phyloP scores from a whole-genome alignment of 2,888 invertebrate genomes.

The Nymphalis urticae region DNA sequence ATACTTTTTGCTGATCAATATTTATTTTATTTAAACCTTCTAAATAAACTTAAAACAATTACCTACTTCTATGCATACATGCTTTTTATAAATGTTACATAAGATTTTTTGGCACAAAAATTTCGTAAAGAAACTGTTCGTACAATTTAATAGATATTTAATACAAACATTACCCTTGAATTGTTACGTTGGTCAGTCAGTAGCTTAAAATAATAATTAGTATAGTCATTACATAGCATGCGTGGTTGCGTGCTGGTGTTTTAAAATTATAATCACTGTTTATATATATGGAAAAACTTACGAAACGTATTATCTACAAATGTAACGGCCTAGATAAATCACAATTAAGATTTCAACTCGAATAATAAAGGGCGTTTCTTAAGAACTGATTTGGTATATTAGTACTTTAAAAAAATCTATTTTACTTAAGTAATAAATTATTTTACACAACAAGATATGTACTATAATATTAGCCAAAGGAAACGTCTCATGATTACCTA shows the following conservation, averaged over 20 bases:
- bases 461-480: neutral
- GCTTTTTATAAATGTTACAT: neutral
- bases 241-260: conserved; percentile 62
- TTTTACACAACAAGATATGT: neutral
- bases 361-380: neutral
- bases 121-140: conserved; percentile 25
- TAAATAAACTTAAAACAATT: neutral
- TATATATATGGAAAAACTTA: conserved; percentile 55
- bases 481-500: neutral
- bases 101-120: conserved; percentile 6
- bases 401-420: too few relatives aligned
- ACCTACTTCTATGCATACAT: too few relatives aligned
- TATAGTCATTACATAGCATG: conserved; percentile 58
- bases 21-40: conserved; percentile 14
- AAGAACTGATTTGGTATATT: neutral
- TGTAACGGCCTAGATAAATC: conserved; percentile 58
- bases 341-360: conserved; percentile 45
- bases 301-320: conserved; percentile 51
- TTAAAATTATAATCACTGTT: conserved; percentile 63
- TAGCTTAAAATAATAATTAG: conserved; percentile 62
- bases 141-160: conserved; percentile 36
- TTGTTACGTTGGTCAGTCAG: conserved; percentile 56
- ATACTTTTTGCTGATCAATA: conserved; percentile 75
- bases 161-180: conserved; percentile 60
- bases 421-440: neutral